phyloP scores from a whole-genome alignment of 2,888 invertebrate genomes.

The Actias luna region DNA sequence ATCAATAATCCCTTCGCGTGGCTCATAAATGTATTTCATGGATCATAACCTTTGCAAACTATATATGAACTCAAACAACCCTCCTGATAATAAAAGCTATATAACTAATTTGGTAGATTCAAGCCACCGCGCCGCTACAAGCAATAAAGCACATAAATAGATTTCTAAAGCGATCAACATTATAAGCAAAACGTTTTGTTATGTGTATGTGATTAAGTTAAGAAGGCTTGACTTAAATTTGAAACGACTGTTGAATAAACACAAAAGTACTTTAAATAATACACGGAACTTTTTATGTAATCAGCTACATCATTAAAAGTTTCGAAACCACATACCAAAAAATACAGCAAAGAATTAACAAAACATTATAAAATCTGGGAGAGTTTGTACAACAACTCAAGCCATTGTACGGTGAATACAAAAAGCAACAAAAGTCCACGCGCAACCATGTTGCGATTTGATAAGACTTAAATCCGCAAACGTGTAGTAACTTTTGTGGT shows the following conservation, averaged over 20 bases:
- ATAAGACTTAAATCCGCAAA: constrained; percentile 7
- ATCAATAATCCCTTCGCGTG: too few species aligned
- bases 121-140: neutral
- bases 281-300: neutral
- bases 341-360: neutral
- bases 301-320: neutral
- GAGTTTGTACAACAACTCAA: neutral
- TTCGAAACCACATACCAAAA: neutral
- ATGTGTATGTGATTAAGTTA: too few species aligned
- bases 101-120: neutral
- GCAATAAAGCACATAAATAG: neutral
- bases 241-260: neutral
- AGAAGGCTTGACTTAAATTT: neutral
- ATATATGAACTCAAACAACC: too few species aligned
- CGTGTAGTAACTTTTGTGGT: constrained; percentile 6
- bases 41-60: too few species aligned
- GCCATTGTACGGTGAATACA: constrained; percentile 1
- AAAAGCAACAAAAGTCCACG: neutral
- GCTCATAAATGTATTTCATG: neutral
- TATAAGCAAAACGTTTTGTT: neutral
- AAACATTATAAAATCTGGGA: neutral
- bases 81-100: neutral
- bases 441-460: constrained; percentile 5
- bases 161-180: neutral
- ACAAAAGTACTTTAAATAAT: neutral